Conservation (phyloP, 2,113 vertebrate genomes). For the Ageneiosus marmoratus region DNA sequence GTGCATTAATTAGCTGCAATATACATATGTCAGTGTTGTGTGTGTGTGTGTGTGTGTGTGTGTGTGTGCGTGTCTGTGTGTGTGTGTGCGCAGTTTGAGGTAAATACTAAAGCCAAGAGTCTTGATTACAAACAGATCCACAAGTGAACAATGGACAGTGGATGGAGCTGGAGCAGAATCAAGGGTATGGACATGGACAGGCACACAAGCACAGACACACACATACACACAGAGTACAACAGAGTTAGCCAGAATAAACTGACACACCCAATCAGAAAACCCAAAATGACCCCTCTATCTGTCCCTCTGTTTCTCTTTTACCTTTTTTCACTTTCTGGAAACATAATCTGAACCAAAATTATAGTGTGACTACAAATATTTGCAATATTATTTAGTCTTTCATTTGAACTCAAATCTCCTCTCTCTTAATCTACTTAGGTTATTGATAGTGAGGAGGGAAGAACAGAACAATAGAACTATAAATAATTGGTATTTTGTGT, state of each 20-base stretch:
- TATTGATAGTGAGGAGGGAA: neutral
- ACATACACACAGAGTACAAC: neutral
- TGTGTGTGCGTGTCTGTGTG: neutral
- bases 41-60: neutral
- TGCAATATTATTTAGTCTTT: neutral
- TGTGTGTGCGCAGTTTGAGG: constrained; percentile 23
- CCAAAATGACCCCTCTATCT: neutral
- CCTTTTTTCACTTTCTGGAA: constrained; percentile 1
- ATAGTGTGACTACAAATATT: constrained; percentile 1
- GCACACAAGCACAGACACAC: neutral
- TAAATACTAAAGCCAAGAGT: constrained; percentile 33
- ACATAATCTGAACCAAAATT: neutral
- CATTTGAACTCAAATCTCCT: neutral
- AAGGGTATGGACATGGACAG: too few relatives aligned
- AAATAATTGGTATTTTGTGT: constrained; percentile 15
- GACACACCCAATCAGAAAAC: constrained; percentile 22
- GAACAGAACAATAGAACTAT: constrained; percentile 12
- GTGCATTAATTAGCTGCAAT: neutral
- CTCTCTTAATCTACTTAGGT: neutral
- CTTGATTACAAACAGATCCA: constrained; percentile 54
- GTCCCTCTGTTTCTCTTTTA: neutral
- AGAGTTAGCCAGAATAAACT: constrained; percentile 12
- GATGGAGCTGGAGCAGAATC: constrained; percentile 36
- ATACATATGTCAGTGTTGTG: neutral
- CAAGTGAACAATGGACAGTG: constrained; percentile 39